phyloP scores from a whole-genome alignment of 2,797 vertebrate genomes.

The Paratrypauchen microcephalus region DNA sequence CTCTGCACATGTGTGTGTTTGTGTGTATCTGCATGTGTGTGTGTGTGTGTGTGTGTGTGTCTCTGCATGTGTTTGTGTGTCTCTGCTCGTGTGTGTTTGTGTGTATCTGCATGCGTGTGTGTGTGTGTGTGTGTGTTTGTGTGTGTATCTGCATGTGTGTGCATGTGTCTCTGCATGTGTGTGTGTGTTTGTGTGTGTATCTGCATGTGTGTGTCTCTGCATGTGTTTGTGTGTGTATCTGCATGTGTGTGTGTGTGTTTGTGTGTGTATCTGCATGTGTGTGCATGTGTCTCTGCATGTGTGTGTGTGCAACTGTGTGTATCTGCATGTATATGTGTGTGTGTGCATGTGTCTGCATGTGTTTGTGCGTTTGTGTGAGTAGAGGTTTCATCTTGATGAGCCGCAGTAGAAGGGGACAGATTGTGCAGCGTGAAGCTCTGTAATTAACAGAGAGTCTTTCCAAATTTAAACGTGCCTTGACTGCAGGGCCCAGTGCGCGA shows the following conservation, averaged over 20 bases:
- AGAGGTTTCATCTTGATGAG: conserved; percentile 55
- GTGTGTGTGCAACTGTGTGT: conserved; percentile 4
- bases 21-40: not conserved
- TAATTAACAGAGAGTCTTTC: conserved; percentile 66
- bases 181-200: not conserved
- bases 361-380: conserved; percentile 30
- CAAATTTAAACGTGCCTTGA: conserved; percentile 64
- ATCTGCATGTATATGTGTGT: no score
- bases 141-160: conserved; percentile 8
- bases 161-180: not conserved
- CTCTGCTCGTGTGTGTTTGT: conserved; percentile 10
- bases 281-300: not conserved
- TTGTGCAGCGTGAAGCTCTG: conserved; percentile 48
- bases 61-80: no score
- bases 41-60: no score
- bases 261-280: no score
- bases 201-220: no score
- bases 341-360: no score
- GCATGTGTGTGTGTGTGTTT: not conserved
- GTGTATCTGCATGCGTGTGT: not conserved
- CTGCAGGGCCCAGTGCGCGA: conserved; percentile 46
- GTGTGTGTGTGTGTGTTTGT: no score
- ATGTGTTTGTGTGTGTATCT: conserved; percentile 7
- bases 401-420: conserved; percentile 46
- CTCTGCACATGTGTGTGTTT: not conserved